Conservation (phyloP, 2,888 invertebrate species). For the Onchidella celtica region DNA sequence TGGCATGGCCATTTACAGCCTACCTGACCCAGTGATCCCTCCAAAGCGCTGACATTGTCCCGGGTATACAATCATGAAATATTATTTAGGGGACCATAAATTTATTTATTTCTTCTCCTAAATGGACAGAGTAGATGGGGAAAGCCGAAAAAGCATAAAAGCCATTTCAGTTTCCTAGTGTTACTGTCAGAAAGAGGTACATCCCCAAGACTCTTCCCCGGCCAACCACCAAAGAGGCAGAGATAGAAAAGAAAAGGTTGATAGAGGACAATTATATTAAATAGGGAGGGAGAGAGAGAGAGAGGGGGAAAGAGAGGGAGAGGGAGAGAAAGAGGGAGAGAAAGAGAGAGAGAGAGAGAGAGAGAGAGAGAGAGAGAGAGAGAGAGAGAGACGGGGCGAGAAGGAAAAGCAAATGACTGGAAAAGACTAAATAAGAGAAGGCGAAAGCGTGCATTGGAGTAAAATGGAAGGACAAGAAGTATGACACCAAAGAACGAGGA, state of each 20-base stretch:
- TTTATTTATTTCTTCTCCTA: too few relatives aligned
- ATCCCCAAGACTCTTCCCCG: too few relatives aligned
- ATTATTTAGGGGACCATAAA: too few relatives aligned
- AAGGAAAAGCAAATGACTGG: not conserved
- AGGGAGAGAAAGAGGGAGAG: conserved; percentile 15
- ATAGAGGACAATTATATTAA: not conserved
- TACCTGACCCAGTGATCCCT: too few relatives aligned
- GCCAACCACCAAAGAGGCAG: not conserved
- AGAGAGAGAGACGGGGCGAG: not conserved
- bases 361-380: conserved; percentile 15
- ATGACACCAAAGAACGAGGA: too few relatives aligned
- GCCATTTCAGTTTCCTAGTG: too few relatives aligned
- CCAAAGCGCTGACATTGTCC: too few relatives aligned
- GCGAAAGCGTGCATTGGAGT: not conserved
- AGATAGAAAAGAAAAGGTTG: not conserved
- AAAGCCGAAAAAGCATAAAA: not conserved
- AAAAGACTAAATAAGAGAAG: not conserved
- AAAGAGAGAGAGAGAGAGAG: conserved; percentile 14
- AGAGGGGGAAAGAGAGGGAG: conserved; percentile 34
- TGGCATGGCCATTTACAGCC: too few relatives aligned
- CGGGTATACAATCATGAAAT: too few relatives aligned
- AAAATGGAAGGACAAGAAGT: too few relatives aligned
- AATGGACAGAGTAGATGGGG: not conserved
- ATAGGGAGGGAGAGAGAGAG: conserved; percentile 30
- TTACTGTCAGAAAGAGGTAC: too few relatives aligned